Percentiles rank a stretch among this genome's conserved stretches.
phyloP scores from a whole-genome alignment of 2,888 invertebrate species.

The Sinodicranocentrus sp. region DNA sequence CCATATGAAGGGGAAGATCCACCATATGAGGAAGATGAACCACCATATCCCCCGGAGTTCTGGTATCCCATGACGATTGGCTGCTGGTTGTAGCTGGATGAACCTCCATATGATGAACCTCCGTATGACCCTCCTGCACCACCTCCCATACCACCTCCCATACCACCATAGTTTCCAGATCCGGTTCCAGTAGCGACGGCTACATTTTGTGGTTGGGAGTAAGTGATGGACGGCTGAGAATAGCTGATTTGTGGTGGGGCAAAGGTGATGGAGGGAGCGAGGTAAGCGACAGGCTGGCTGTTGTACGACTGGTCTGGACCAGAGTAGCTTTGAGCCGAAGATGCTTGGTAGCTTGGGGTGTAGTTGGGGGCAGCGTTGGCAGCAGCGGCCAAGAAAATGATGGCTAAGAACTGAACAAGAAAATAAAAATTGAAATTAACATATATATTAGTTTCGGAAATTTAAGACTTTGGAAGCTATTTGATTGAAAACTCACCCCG shows the following conservation, averaged over 20 bases:
- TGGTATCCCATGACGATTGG: slow-evolving; percentile 56
- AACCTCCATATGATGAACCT: neutral
- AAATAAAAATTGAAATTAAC: neutral
- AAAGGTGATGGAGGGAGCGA: slow-evolving; percentile 62
- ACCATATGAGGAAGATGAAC: no score
- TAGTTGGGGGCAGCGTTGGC: slow-evolving; percentile 47
- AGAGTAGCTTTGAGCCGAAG: slow-evolving; percentile 59
- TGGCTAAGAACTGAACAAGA: slow-evolving; percentile 37
- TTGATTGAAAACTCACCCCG: slow-evolving; percentile 16
- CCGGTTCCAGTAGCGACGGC: slow-evolving; percentile 48
- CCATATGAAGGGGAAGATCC: no score
- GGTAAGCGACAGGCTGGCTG: slow-evolving; percentile 59
- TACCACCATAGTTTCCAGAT: slow-evolving; percentile 15
- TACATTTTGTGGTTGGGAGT: slow-evolving; percentile 50
- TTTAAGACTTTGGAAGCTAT: neutral
- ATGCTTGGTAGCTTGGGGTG: neutral
- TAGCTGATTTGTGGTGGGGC: slow-evolving; percentile 59
- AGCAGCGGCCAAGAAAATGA: slow-evolving; percentile 57
- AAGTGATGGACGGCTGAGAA: slow-evolving; percentile 61
- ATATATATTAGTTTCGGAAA: neutral
- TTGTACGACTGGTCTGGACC: slow-evolving; percentile 47
- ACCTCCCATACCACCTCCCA: no score
- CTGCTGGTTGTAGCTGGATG: slow-evolving; percentile 3
- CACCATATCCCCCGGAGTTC: no score
- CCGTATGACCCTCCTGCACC: no score